Conservation (phyloP, 92 coral and sea anemone genomes). For the Paramuricea clavata region DNA sequence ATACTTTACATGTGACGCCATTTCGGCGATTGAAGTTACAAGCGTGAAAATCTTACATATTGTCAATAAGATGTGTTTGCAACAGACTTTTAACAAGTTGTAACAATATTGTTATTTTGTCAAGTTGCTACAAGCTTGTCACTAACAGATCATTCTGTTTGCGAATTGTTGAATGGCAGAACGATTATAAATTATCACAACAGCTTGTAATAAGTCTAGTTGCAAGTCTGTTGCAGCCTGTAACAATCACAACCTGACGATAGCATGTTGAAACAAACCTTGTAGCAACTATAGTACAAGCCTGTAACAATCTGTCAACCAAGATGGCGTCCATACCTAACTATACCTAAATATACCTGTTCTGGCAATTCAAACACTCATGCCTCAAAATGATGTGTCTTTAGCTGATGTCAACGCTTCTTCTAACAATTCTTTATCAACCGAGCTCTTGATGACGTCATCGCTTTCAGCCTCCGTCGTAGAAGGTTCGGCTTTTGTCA, state of each 20-base stretch:
- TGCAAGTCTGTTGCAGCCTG: neutral
- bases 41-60: no score
- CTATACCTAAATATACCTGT: neutral
- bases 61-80: no score
- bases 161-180: no score
- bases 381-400: constrained; percentile 5
- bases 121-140: no score
- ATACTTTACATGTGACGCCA: no score
- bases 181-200: no score
- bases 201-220: no score
- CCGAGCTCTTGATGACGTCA: constrained; percentile 31
- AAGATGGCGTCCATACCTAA: neutral
- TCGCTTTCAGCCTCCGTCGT: constrained; percentile 6
- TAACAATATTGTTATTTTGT: no score
- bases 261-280: neutral
- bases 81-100: no score
- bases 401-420: constrained; percentile 28
- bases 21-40: no score
- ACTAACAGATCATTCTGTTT: no score
- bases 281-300: neutral
- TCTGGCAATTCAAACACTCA: neutral
- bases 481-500: neutral
- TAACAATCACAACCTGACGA: neutral
- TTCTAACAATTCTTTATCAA: neutral
- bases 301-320: neutral